Percentiles rank a stretch among this genome's conserved stretches.
phyloP scores from a whole-genome alignment of 2,113 vertebrate species.

The Leucopsar rothschildi region DNA sequence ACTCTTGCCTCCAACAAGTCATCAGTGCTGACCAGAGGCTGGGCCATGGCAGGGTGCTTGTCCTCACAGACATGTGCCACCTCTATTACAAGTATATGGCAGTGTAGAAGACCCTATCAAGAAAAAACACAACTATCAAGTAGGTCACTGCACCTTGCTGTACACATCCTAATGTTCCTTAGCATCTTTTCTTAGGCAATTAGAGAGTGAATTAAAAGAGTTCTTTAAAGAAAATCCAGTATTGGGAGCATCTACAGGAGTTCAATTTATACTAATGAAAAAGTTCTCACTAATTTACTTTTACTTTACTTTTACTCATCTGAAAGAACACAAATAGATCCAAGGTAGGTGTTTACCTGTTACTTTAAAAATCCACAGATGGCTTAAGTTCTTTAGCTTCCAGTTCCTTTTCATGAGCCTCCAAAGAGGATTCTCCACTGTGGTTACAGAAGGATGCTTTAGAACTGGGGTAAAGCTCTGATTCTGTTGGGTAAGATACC shows the following conservation, averaged over 20 bases:
- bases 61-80: not conserved
- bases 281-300: not conserved
- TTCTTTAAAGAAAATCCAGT: not conserved
- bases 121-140: not conserved
- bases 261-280: not conserved
- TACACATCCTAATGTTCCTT: not conserved
- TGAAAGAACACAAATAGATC: not conserved
- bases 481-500: not conserved
- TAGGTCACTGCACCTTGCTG: not conserved
- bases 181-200: not conserved
- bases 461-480: not conserved
- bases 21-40: not conserved
- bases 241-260: not conserved
- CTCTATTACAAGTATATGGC: not conserved
- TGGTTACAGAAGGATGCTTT: not conserved
- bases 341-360: not conserved
- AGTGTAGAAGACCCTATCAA: not conserved
- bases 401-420: fast-evolving
- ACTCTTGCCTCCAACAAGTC: not conserved
- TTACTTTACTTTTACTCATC: not conserved
- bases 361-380: not conserved
- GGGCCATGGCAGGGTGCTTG: not conserved
- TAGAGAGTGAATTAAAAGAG: not conserved
- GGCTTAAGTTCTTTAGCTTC: not conserved
- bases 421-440: not conserved